Percentiles rank a stretch among this genome's conserved stretches.
These are phyloP conservation scores for Coremacera marginata DNA, from an alignment of 2,888 invertebrate species.

Conservation along the genomic window DNA sequence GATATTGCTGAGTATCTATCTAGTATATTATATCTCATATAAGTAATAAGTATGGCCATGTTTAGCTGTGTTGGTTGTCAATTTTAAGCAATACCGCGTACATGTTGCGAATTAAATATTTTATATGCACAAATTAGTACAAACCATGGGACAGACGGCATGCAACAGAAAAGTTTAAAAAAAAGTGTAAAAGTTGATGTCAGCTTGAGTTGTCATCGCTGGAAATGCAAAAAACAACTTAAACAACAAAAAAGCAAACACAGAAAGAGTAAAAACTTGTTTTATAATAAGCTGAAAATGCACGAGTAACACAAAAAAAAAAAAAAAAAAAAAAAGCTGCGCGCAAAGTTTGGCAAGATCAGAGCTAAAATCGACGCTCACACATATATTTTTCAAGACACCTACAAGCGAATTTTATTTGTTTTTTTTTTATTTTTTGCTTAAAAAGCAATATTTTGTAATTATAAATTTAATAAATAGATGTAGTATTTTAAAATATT, in stretches of 20 bases:
- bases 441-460: background rate
- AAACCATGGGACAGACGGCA: too few species aligned
- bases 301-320: background rate
- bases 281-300: constrained; percentile 2
- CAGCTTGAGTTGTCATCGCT: constrained; percentile 11
- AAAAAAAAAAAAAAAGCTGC: background rate
- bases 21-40: background rate
- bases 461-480: background rate
- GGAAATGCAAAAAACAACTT: constrained; percentile 2
- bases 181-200: constrained; percentile 1
- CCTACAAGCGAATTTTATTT: background rate
- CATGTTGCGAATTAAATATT: background rate
- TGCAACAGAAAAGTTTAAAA: background rate
- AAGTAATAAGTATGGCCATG: background rate
- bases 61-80: background rate
- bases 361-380: background rate
- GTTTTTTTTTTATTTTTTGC: background rate
- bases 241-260: background rate
- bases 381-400: background rate
- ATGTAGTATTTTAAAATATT: background rate
- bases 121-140: background rate
- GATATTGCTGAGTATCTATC: background rate
- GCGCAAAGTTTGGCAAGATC: constrained; percentile 6
- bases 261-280: constrained; percentile 17
- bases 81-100: background rate